A percentile compares a stretch with the other conserved stretches of the same genome.
Evolutionary conservation across 2,113 vertebrate species (phyloP).

Genomic region (Esox niger): DNA sequence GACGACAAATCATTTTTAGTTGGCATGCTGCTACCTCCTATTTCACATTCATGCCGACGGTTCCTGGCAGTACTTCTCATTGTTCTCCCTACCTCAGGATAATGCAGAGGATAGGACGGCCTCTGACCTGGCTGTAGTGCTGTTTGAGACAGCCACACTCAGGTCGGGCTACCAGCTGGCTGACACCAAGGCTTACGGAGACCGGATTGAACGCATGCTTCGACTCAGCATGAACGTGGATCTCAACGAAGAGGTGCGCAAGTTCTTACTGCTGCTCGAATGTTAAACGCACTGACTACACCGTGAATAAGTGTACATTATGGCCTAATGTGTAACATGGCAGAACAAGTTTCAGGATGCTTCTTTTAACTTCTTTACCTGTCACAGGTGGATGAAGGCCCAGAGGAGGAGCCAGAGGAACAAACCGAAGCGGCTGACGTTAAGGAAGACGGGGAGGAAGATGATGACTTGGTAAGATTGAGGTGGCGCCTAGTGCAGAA

Average conservation of each 20-base stretch:
- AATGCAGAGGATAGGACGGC: slow-evolving; percentile 90
- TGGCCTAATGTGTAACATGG: not conserved
- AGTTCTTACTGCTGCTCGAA: not conserved
- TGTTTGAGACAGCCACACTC: slow-evolving; percentile 94
- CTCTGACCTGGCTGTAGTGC: slow-evolving; percentile 88
- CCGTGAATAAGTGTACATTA: too few relatives aligned
- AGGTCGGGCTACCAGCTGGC: slow-evolving; percentile 91
- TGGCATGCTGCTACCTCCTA: not conserved
- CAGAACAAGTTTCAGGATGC: not conserved
- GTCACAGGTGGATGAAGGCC: slow-evolving; percentile 82
- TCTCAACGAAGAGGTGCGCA: slow-evolving; percentile 83
- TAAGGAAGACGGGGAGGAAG: slow-evolving; percentile 45
- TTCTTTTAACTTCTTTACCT: not conserved
- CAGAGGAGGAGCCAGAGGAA: slow-evolving; percentile 71
- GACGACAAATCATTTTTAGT: not conserved
- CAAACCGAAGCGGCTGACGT: slow-evolving; percentile 67
- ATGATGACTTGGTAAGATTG: slow-evolving; percentile 37
- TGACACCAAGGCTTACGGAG: slow-evolving; percentile 93
- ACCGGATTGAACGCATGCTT: slow-evolving; percentile 97
- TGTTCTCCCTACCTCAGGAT: slow-evolving; percentile 61
- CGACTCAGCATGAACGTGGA: slow-evolving; percentile 91
- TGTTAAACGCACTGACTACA: not conserved
- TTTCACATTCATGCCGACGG: not conserved
- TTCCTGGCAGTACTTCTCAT: not conserved
- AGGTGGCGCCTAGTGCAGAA: too few relatives aligned